A percentile compares a stretch with the other conserved stretches of the same genome.
These are phyloP conservation scores for Urocynchramus pylzowi DNA, from an alignment of 2,113 vertebrate species.

Conservation along the genomic window DNA sequence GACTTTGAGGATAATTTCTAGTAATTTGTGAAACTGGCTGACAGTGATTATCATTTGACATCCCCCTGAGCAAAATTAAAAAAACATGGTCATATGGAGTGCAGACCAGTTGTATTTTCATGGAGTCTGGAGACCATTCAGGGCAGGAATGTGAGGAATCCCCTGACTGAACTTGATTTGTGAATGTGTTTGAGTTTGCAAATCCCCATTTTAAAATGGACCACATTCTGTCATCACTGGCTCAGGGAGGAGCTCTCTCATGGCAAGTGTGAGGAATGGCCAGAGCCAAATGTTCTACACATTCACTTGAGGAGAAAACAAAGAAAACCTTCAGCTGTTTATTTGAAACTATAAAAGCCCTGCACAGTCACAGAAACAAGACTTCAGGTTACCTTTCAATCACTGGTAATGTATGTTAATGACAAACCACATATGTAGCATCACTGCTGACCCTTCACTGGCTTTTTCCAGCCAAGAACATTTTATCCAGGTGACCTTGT, in stretches of 20 bases:
- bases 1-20: neutral
- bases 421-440: neutral
- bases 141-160: conserved; percentile 3
- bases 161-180: neutral
- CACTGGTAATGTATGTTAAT: neutral
- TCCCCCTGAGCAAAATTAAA: neutral
- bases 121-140: neutral
- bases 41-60: neutral
- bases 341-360: neutral
- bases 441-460: neutral
- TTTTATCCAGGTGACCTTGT: neutral
- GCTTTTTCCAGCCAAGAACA: neutral
- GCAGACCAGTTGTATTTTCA: neutral
- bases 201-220: neutral
- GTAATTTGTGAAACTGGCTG: neutral
- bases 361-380: neutral
- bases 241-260: neutral
- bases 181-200: neutral
- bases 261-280: neutral
- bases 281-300: neutral
- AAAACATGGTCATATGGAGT: neutral
- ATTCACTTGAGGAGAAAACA: neutral
- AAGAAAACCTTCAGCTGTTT: neutral
- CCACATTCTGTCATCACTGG: neutral
- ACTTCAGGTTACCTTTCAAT: neutral